Conservation (phyloP, 2,797 vertebrate species). For the Pseudopleuronectes americanus region DNA sequence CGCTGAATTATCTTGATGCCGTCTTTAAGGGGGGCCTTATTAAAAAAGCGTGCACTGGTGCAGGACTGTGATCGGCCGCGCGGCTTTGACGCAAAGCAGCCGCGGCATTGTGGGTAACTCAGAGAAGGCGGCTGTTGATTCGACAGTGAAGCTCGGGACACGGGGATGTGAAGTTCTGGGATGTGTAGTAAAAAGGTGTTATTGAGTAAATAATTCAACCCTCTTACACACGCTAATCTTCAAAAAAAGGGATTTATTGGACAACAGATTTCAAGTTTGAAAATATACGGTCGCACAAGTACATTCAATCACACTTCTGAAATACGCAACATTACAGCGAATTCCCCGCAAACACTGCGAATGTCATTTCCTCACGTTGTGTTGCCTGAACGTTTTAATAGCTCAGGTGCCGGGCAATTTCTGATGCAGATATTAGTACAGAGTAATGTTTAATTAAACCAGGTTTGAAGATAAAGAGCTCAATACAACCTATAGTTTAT, state of each 20-base stretch:
- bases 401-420: constrained; percentile 72
- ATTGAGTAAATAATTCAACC: constrained; percentile 69
- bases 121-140: constrained; percentile 37
- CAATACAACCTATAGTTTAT: constrained; percentile 83
- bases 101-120: constrained; percentile 50
- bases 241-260: constrained; percentile 80
- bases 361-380: constrained; percentile 62
- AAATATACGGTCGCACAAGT: constrained; percentile 62
- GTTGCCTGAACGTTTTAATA: constrained; percentile 66
- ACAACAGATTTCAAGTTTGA: constrained; percentile 71
- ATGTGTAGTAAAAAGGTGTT: constrained; percentile 41
- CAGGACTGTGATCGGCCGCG: constrained; percentile 37
- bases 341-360: constrained; percentile 45
- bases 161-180: constrained; percentile 47
- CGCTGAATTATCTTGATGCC: constrained; percentile 76
- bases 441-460: constrained; percentile 85
- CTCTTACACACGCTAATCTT: constrained; percentile 65
- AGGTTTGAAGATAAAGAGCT: constrained; percentile 81
- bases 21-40: constrained; percentile 59
- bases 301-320: constrained; percentile 53
- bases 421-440: constrained; percentile 81
- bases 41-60: constrained; percentile 58
- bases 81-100: constrained; percentile 46
- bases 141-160: constrained; percentile 43
- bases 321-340: constrained; percentile 47